Evolutionary conservation across 2,113 vertebrate genomes (phyloP).

Genomic region (Callospermophilus lateralis): DNA sequence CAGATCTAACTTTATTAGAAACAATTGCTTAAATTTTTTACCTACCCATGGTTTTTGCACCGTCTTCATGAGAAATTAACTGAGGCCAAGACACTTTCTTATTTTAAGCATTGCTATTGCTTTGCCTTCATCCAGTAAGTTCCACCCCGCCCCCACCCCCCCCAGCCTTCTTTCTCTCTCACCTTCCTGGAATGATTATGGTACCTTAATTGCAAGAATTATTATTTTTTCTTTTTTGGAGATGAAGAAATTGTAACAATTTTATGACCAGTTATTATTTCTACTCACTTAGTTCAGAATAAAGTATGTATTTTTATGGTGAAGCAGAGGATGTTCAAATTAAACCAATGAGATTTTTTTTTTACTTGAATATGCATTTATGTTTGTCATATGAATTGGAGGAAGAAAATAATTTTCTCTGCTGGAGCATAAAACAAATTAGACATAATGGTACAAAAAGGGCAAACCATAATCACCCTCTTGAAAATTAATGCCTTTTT

Average conservation of each 20-base stretch:
- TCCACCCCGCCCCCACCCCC: neutral
- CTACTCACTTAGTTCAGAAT: constrained; percentile 61
- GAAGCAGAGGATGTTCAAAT: constrained; percentile 77
- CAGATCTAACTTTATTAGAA: constrained; percentile 4
- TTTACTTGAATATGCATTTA: constrained; percentile 84
- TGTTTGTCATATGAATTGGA: constrained; percentile 86
- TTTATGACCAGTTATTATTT: constrained; percentile 74
- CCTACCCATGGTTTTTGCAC: neutral
- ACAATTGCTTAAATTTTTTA: neutral
- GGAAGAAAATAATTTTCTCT: constrained; percentile 87
- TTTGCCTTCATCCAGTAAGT: constrained; percentile 12
- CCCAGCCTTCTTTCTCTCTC: neutral
- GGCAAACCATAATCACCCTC: constrained; percentile 84
- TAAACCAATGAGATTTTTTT: constrained; percentile 83
- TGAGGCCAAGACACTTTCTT: neutral
- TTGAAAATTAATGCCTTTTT: constrained; percentile 85
- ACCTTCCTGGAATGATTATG: constrained; percentile 52
- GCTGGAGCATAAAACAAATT: constrained; percentile 87
- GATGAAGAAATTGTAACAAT: neutral
- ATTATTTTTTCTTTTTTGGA: neutral
- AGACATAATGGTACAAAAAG: constrained; percentile 87
- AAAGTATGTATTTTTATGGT: constrained; percentile 66
- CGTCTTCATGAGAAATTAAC: constrained; percentile 19
- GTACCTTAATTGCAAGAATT: constrained; percentile 63
- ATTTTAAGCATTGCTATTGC: neutral